phyloP scores from a whole-genome alignment of 2,888 invertebrate genomes.

The Epirrhoe alternata region DNA sequence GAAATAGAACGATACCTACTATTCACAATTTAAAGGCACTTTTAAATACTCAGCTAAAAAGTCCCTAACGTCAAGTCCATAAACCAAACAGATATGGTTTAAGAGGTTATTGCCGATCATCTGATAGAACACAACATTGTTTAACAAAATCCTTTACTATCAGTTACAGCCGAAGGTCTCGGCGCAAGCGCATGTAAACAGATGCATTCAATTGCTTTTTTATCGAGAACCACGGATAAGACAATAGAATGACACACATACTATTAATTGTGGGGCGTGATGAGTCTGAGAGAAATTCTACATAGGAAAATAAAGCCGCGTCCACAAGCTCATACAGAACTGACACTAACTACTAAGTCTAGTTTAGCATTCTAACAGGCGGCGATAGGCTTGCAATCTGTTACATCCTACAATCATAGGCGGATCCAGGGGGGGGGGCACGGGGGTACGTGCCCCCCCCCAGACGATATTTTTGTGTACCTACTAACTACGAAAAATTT shows the following conservation, averaged over 20 bases:
- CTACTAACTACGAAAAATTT: too few species aligned
- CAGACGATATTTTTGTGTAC: too few species aligned
- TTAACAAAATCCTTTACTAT: conserved; percentile 20
- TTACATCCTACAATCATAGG: too few species aligned
- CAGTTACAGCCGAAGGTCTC: conserved; percentile 30
- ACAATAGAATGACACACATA: conserved; percentile 42
- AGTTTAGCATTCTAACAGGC: too few species aligned
- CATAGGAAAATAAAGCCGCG: conserved; percentile 15
- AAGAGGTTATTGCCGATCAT: conserved; percentile 1
- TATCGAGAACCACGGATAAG: conserved; percentile 33
- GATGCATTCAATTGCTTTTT: conserved; percentile 35
- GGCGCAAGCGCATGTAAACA: conserved; percentile 31
- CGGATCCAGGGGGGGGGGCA: too few species aligned
- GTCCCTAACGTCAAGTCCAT: neutral
- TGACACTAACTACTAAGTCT: too few species aligned
- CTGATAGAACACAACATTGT: conserved; percentile 5
- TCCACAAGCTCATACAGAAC: neutral
- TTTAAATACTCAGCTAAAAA: neutral
- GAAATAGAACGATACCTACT: too few species aligned
- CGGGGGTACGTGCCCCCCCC: too few species aligned
- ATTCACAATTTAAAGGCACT: neutral
- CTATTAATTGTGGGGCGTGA: conserved; percentile 35
- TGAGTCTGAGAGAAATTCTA: conserved; percentile 33
- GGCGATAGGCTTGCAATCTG: too few species aligned
- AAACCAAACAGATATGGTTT: neutral